Evolutionary conservation across 1,140 invertebrate species (phyloP).

Genomic region (Papilio polytes): DNA sequence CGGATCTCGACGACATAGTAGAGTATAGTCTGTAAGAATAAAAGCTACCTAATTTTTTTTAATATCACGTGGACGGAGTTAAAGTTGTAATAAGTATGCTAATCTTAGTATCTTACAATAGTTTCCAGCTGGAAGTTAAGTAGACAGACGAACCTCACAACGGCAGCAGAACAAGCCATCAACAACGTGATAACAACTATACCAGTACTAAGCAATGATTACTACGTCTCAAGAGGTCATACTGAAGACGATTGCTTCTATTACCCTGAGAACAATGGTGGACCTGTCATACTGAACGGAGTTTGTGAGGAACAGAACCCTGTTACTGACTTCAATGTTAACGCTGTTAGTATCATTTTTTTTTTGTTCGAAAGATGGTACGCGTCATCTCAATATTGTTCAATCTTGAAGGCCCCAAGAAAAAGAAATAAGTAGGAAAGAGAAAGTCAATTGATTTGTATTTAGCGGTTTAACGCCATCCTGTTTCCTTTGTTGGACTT

Average conservation of each 20-base stretch:
- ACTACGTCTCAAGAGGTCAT: constrained; percentile 57
- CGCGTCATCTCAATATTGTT: too few species aligned
- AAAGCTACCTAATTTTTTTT: too few species aligned
- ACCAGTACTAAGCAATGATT: constrained; percentile 60
- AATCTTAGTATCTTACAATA: constrained; percentile 42
- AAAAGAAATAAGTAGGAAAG: too few species aligned
- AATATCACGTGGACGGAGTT: too few species aligned
- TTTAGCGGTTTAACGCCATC: too few species aligned
- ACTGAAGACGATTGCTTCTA: constrained; percentile 67
- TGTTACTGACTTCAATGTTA: constrained; percentile 57
- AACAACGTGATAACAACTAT: constrained; percentile 54
- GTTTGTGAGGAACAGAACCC: constrained; percentile 53
- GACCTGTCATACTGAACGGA: constrained; percentile 61
- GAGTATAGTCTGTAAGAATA: too few species aligned
- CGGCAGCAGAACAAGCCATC: constrained; percentile 48
- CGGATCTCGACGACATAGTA: too few species aligned
- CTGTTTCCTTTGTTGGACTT: too few species aligned
- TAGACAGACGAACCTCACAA: constrained; percentile 49
- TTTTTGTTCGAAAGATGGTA: too few species aligned
- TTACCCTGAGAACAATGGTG: constrained; percentile 70
- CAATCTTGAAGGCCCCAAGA: too few species aligned
- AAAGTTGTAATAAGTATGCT: neutral
- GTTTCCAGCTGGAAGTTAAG: constrained; percentile 73
- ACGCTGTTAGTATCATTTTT: constrained; percentile 23
- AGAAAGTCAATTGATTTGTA: too few species aligned